These are phyloP conservation scores for Syngnathus floridae DNA, from an alignment of 2,113 vertebrate species.

Conservation along the genomic window DNA sequence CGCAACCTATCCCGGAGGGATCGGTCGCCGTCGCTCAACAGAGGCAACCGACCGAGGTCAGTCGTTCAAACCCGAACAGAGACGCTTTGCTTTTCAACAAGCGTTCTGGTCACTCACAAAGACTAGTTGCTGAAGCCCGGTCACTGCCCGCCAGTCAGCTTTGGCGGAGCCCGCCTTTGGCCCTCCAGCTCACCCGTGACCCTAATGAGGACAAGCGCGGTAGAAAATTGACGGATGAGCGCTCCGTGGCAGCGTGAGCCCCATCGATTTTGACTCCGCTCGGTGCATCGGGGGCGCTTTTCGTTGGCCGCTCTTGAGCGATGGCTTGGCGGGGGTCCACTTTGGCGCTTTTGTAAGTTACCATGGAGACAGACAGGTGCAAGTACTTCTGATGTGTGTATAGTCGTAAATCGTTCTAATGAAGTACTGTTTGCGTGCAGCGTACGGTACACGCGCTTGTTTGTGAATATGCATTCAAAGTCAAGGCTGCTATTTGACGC, in stretches of 20 bases:
- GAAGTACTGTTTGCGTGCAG: conserved; percentile 59
- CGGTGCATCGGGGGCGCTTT: neutral
- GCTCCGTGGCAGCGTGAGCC: neutral
- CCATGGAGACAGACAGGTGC: conserved; percentile 44
- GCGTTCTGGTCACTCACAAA: too few species aligned
- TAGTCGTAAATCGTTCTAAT: conserved; percentile 61
- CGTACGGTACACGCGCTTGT: conserved; percentile 59
- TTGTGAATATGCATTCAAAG: conserved; percentile 70
- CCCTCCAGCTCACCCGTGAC: neutral
- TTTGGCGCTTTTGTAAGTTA: conserved; percentile 24
- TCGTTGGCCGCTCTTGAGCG: neutral
- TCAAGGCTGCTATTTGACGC: conserved; percentile 74
- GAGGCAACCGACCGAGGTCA: too few species aligned
- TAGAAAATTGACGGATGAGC: neutral
- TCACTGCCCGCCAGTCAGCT: too few species aligned
- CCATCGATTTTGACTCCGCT: neutral
- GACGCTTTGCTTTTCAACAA: too few species aligned
- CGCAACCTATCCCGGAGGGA: too few species aligned
- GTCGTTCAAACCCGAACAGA: too few species aligned
- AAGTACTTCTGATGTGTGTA: conserved; percentile 48
- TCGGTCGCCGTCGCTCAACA: too few species aligned
- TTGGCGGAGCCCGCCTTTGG: too few species aligned
- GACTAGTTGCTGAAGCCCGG: too few species aligned
- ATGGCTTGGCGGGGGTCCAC: neutral
- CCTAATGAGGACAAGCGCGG: neutral